Evolutionary conservation across 2,113 vertebrate genomes (phyloP), one percentile per base, ranked within the genome.

Genomic region (Pionites leucogaster): DNA sequence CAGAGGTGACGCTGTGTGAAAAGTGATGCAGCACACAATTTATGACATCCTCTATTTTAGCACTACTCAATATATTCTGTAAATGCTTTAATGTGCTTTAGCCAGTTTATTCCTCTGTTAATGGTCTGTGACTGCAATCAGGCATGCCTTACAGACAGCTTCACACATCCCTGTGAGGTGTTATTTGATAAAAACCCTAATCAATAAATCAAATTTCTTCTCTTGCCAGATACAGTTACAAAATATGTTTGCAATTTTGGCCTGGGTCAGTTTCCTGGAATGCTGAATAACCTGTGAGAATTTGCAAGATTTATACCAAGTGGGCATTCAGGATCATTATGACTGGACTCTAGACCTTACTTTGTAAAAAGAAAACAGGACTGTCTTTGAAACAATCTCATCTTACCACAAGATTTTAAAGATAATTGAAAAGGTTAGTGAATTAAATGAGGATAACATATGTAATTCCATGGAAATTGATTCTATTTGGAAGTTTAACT

Each of bases 31-130:
- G 72, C 53, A 74, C 49, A 88, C 55, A 85, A 92, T 97, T 97
- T 96, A 97, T 88, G 39, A 44, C 57, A 86, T 83, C 80, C 71
- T 97, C 85, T 90, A 72, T 93, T 97, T 98, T 94, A 96, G 35
- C 64, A 42, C 41, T 52, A 42, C 50, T 83, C 79, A 57, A 67
- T 94, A 86, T 88, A 91, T 84, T 39, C 93, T 95, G 24, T 95
- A 97, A 96, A 89, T 93, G 72, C 79, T 88, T 96, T 97, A 87
- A 82, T 96, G 91, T 65, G 70, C 82, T 95, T 92, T 78, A 92
- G 64, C 28, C 69, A 49, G 67, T 96, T 96, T 95, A 96, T 93
- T 91, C 69, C 81, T 90, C 76, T 81, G 90, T 93, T 93, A 96
- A 96, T 95, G 86, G 77, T 70, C 65, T 0, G 0, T 80, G 94